Evolutionary conservation across 2,888 invertebrate species (phyloP).

Genomic region (Biston betularia): DNA sequence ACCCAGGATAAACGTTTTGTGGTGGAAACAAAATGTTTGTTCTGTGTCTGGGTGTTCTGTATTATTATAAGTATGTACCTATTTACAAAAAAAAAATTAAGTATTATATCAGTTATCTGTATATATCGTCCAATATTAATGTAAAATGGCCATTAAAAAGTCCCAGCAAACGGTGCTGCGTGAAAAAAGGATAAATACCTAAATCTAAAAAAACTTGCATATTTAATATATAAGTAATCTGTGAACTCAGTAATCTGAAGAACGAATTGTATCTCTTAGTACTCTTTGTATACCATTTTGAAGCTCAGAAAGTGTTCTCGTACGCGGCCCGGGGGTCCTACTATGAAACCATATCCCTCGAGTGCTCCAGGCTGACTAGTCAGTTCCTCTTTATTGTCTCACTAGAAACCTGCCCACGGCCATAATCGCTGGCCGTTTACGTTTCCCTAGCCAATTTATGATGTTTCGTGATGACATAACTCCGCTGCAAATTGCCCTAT

Average conservation of each 20-base stretch:
- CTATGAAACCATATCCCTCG: background rate
- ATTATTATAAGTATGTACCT: too few relatives aligned
- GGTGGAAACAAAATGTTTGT: too few relatives aligned
- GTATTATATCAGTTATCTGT: too few relatives aligned
- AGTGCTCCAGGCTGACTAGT: constrained; percentile 28
- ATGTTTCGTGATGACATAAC: constrained; percentile 77
- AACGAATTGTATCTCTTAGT: background rate
- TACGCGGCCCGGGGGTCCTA: constrained; percentile 1
- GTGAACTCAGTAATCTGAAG: background rate
- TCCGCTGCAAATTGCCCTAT: constrained; percentile 76
- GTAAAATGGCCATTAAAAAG: too few relatives aligned
- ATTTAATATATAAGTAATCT: too few relatives aligned
- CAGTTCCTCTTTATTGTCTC: constrained; percentile 70
- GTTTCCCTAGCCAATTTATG: constrained; percentile 73
- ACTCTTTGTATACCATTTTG: background rate
- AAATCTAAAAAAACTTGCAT: too few relatives aligned
- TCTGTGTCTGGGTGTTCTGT: too few relatives aligned
- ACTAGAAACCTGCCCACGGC: constrained; percentile 47
- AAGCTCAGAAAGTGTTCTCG: background rate
- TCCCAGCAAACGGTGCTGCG: too few relatives aligned
- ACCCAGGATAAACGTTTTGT: too few relatives aligned
- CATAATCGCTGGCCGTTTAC: constrained; percentile 71
- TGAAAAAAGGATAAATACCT: too few relatives aligned
- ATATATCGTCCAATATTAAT: too few relatives aligned
- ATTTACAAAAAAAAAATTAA: too few relatives aligned